Percentiles rank a stretch among this genome's conserved stretches.
These are phyloP conservation scores for Lophius americanus DNA, from an alignment of 2,797 vertebrate species.

Conservation along the genomic window DNA sequence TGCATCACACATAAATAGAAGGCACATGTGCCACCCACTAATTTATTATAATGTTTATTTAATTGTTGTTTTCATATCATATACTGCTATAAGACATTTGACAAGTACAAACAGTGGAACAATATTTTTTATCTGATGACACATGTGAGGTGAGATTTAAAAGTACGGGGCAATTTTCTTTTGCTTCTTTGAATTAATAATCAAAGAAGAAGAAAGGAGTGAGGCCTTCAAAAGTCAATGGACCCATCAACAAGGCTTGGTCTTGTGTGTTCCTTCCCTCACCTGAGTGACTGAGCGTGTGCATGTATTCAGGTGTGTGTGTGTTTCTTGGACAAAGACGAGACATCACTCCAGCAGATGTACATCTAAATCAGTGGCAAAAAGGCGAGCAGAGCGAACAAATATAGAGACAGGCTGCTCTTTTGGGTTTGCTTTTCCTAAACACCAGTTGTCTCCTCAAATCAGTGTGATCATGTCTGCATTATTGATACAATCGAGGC, in stretches of 20 bases:
- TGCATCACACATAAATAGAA: constrained; percentile 30
- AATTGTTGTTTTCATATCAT: background rate
- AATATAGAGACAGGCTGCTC: constrained; percentile 61
- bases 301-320: constrained; percentile 7
- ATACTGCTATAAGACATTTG: too few relatives aligned
- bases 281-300: constrained; percentile 56
- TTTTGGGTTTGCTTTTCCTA: constrained; percentile 84
- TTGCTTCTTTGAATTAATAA: constrained; percentile 83
- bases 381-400: constrained; percentile 81
- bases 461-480: constrained; percentile 88
- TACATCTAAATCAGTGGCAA: constrained; percentile 86
- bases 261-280: constrained; percentile 54
- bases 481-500: constrained; percentile 87
- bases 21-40: background rate
- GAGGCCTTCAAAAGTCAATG: constrained; percentile 75
- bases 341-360: constrained; percentile 76
- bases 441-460: constrained; percentile 89
- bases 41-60: background rate
- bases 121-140: too few relatives aligned
- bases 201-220: constrained; percentile 72
- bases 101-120: background rate
- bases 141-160: constrained; percentile 65
- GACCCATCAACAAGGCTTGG: constrained; percentile 56
- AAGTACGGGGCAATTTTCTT: constrained; percentile 71
- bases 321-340: constrained; percentile 41